Evolutionary conservation across 37 sponge, comb jelly and placozoan species (phyloP).

Genomic region (Amphimedon queenslandica): DNA sequence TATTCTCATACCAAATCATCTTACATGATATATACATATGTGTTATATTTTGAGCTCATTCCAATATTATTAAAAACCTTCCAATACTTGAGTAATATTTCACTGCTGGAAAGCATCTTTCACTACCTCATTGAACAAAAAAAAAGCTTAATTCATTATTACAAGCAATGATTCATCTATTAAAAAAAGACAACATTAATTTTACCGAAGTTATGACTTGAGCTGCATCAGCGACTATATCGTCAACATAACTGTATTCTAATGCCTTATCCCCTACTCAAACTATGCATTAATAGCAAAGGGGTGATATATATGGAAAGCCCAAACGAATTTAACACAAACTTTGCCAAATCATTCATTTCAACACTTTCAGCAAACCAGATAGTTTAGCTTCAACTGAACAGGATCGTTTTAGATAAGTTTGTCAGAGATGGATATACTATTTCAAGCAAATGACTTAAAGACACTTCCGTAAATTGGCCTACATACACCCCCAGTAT

Average conservation of each 20-base stretch:
- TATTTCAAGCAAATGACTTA: background rate
- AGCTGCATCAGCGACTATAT: background rate
- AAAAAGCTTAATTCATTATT: too few relatives aligned
- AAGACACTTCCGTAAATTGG: constrained; percentile 13
- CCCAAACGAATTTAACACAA: constrained; percentile 26
- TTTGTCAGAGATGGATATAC: constrained; percentile 6
- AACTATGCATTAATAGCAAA: constrained; percentile 30
- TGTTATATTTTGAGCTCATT: too few relatives aligned
- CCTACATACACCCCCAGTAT: constrained; percentile 25
- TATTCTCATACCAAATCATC: too few relatives aligned
- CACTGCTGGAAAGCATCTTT: too few relatives aligned
- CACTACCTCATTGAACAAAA: too few relatives aligned
- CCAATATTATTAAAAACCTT: too few relatives aligned
- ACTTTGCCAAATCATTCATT: constrained; percentile 15
- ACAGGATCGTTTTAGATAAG: background rate
- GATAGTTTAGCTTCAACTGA: constrained; percentile 8
- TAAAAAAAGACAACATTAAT: too few relatives aligned
- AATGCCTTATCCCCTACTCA: background rate
- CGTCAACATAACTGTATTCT: background rate
- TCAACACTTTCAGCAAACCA: constrained; percentile 17
- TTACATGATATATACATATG: too few relatives aligned
- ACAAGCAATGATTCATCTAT: too few relatives aligned
- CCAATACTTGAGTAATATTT: too few relatives aligned
- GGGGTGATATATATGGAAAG: constrained; percentile 15
- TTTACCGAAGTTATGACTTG: background rate